Base-by-base conservation (phyloP, 2,888 invertebrate species). In the Petrophora chlorosata region DNA sequence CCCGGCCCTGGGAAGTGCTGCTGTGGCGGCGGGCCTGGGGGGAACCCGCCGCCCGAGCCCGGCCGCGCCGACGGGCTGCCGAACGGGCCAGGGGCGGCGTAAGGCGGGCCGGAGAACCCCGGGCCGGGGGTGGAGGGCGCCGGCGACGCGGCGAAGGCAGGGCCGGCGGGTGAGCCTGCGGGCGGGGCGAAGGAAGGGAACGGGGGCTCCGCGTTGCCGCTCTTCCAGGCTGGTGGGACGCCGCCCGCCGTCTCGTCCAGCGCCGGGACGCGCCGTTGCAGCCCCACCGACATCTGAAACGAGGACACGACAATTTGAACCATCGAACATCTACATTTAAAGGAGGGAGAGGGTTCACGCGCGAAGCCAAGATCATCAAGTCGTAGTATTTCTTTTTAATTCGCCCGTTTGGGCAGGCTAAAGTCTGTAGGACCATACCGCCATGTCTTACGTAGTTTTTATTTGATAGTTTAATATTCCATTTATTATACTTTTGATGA, bases 1-100 rank as follows among this genome's bases (percentile, higher is more conserved):
- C 94, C 94, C 55, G 95, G 94, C 45, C 95, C 95, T 32, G 80
- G 94, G 92, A 81, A 94, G 93, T 71, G 94, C 92, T 72, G 94
- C 92, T 71, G 93, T 88, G 67, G 92, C 65, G 82, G 85, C 43
- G 94, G 95, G 52, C 95, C 96, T 5, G 96, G 96, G 26, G 96
- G 96, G 63, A 96, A 96, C 92, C 70, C 96, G 63, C 87, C 96
- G 61, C 96, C 96, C 23, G 96, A 96, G 57, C 96, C 97, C 38
- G 97, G 97, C 66, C 90, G 64, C 58, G 87, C 89, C 23, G 94
- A 93, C 78, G 89, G 93, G 85, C 88, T 92, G 82, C 86, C 92
- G 80, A 92, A 92, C 56, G 93, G 92, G 63, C 92, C 92, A 53
- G 92, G 92, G 59, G 93, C 93, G 76, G 93, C 94, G 79, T 93